Percentiles rank a stretch among this genome's conserved stretches.
Evolutionary conservation across 1,140 invertebrate species (phyloP).

Genomic region (Pteromalus puparum): DNA sequence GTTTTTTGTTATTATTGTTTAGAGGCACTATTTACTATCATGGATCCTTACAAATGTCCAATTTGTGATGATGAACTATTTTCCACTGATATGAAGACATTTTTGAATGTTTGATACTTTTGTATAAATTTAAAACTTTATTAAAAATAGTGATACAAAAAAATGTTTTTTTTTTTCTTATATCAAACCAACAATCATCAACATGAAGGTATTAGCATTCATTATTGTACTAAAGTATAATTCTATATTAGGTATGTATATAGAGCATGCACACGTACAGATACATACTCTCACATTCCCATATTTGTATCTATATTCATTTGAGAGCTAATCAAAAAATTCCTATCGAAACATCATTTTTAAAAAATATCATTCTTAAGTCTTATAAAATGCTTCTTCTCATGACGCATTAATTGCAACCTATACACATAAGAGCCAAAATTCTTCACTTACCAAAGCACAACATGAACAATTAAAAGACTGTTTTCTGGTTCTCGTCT

Average conservation of each 20-base stretch:
- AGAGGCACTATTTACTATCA: slow-evolving; percentile 66
- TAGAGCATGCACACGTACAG: slow-evolving; percentile 46
- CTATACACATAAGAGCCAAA: slow-evolving; percentile 40
- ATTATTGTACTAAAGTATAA: slow-evolving; percentile 49
- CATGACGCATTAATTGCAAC: slow-evolving; percentile 36
- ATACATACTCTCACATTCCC: slow-evolving; percentile 52
- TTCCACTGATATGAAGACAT: slow-evolving; percentile 58
- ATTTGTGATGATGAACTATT: slow-evolving; percentile 60
- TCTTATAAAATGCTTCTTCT: slow-evolving; percentile 67
- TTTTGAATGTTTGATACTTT: slow-evolving; percentile 51
- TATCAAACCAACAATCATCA: slow-evolving; percentile 51
- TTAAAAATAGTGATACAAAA: slow-evolving; percentile 56
- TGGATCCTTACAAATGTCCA: slow-evolving; percentile 63
- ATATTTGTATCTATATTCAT: slow-evolving; percentile 41
- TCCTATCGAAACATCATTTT: slow-evolving; percentile 55
- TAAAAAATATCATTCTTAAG: slow-evolving; percentile 72
- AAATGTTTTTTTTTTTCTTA: slow-evolving; percentile 50
- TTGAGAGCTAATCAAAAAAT: slow-evolving; percentile 39
- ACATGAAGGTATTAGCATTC: slow-evolving; percentile 53
- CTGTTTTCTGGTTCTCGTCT: not conserved
- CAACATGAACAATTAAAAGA: slow-evolving; percentile 15
- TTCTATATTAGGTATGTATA: slow-evolving; percentile 47
- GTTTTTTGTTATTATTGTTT: slow-evolving; percentile 73
- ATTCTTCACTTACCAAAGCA: slow-evolving; percentile 15
- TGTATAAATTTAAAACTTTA: slow-evolving; percentile 54